Conservation (phyloP, 2,113 vertebrate species). For the Scolopax mira region DNA sequence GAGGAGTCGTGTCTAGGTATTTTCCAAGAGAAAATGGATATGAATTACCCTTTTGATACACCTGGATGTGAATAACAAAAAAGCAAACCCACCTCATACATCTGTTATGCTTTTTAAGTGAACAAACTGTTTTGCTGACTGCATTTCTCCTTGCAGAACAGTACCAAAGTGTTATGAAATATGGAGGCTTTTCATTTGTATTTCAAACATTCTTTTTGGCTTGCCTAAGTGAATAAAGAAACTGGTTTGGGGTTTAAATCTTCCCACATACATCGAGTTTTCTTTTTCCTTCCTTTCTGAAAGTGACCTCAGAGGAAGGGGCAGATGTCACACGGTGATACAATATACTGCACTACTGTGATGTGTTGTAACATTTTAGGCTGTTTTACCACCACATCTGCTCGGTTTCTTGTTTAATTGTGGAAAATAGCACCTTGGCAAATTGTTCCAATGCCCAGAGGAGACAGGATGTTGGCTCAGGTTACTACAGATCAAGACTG, state of each 20-base stretch:
- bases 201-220: neutral
- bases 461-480: neutral
- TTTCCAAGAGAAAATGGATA: neutral
- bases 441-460: accelerated
- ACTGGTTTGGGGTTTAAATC: neutral
- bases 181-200: neutral
- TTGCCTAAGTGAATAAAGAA: neutral
- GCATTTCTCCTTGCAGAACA: neutral
- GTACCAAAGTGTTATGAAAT: neutral
- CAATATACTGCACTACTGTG: neutral
- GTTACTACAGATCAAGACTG: constrained; percentile 50
- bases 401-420: neutral
- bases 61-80: neutral
- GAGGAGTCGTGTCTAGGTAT: neutral
- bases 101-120: neutral
- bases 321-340: neutral
- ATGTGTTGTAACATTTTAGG: neutral
- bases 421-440: neutral
- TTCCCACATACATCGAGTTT: neutral
- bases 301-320: neutral
- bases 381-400: neutral
- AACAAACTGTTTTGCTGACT: neutral
- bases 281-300: neutral
- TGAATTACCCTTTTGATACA: neutral
- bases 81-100: neutral